phyloP scores from a whole-genome alignment of 2,888 invertebrate genomes.

The Athalia circularis region DNA sequence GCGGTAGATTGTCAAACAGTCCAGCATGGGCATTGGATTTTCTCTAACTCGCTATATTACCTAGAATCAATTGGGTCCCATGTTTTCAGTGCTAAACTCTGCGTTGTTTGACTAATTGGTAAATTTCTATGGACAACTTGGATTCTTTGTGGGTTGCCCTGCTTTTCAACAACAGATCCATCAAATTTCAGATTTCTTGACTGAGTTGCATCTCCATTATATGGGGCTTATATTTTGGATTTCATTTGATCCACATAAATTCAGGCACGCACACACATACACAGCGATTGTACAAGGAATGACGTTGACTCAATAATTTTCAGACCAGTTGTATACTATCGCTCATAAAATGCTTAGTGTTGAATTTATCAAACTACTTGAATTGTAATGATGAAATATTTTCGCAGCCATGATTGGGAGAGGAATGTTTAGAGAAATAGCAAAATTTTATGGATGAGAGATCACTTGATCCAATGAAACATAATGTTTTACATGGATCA shows the following conservation, averaged over 20 bases:
- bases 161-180: constrained; percentile 19
- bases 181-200: constrained; percentile 44
- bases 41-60: constrained; percentile 1
- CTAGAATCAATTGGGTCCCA: constrained; percentile 7
- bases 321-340: constrained; percentile 12
- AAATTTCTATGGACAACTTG: constrained; percentile 1
- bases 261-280: constrained; percentile 29
- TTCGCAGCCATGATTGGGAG: neutral
- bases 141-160: constrained; percentile 7
- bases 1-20: constrained; percentile 34
- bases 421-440: neutral
- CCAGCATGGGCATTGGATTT: constrained; percentile 12
- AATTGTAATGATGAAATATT: constrained; percentile 5
- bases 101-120: constrained; percentile 10
- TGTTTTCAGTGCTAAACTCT: constrained; percentile 25
- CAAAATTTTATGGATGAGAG: no score
- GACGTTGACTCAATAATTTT: constrained; percentile 6
- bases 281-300: neutral
- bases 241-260: constrained; percentile 3
- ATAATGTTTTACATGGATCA: no score
- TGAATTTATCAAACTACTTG: constrained; percentile 11
- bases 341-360: constrained; percentile 27
- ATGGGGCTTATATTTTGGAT: constrained; percentile 12
- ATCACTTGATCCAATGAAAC: no score
- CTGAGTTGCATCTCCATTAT: constrained; percentile 20